Evolutionary conservation across 2,113 vertebrate genomes (phyloP), one percentile per base, ranked within the genome.

Genomic region (Nestor notabilis): DNA sequence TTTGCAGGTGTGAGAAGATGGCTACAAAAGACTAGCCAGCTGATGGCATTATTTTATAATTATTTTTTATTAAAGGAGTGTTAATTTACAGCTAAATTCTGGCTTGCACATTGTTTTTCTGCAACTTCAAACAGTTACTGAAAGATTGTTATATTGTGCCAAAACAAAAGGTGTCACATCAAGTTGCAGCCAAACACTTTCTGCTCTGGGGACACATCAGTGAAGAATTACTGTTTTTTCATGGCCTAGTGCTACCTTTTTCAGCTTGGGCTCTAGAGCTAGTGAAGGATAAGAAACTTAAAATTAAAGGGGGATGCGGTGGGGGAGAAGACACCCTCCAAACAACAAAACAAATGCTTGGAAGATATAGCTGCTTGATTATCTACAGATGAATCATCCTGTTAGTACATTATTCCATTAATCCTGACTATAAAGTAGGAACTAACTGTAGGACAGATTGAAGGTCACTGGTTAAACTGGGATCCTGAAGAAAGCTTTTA

Each of bases 1-100:
- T 93, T 79, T 94, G 82, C 60, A 96, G 75, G 78, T 94, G 71
- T 95, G 89, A 90, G 58, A 95, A 93, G 81, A 91, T 89, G 56
- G 56, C 81, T 89, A 60, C 37, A 72, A 77, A 81, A 92, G 71
- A 75, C 55, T 81, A 88, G 70, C 43, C 83, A 76, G 77, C 33
- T 85, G 63, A 91, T 87, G 90, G 87, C 19, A 68, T 85, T 74
- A 78, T 87, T 96, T 89, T 75, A 9, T 84, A 61, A 25, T 88
- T 79, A 61, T 65, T 78, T 93, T 96, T 95, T 86, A 88, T 91
- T 93, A 76, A 87, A 93, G 37, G 76, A 65, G 56, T 76, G 89
- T 81, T 96, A 95, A 95, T 92, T 93, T 96, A 93, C 27, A 68
- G 35, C 61, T 86, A 39, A 83, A 78, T 76, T 92, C 68, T 83